Base-by-base conservation (phyloP, 2,888 invertebrate genomes). In the Sipha maydis region DNA sequence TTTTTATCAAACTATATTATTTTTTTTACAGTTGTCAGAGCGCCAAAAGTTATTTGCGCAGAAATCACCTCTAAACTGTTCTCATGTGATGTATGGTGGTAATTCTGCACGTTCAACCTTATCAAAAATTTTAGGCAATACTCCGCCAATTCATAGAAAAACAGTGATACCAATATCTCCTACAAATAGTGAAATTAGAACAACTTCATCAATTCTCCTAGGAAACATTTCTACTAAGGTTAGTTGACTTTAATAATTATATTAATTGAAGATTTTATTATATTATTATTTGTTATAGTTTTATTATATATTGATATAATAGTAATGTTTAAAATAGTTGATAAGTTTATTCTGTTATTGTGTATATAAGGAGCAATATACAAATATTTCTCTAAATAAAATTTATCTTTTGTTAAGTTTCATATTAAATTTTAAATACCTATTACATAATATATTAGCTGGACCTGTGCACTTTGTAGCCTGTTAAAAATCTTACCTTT, bases 71-170 rank as follows among this genome's bases (percentile, higher is more conserved):
- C 41, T 88, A 67, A 88, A 88, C 61, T 88, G 88, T 82, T 82
- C 82, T 88, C 75, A 75, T 82, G 88, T 88, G 17, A 80, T 88
- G 80, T 88, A 88, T 76, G 88, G 88, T 41, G 88, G 88, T 17
- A 56, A 21, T 67, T 88, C 88, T 61, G 88, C 88, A 34, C 82
- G 48, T 82, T 88, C 88, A 61, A 88, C 31, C 8, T 67, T 88
- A 67, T 88, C 88, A 21, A 82, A 82, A 88, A 80, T 88, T 61
- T 31, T 88, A n/a, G 88, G 80, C 8, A 80, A 75, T 67, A 75
- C 88, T n/a, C 88, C 88, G 3, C 80, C 88, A 75, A 88, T 88
- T 82, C 88, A 88, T 88, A 80, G 28, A 67, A 88, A 88, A 82
- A 19, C 88, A 19, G 61, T 82, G 3, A 80, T 88, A 28, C 82